Evolutionary conservation across 2,888 invertebrate genomes (phyloP).

Genomic region (Eristalinus sepulchralis): DNA sequence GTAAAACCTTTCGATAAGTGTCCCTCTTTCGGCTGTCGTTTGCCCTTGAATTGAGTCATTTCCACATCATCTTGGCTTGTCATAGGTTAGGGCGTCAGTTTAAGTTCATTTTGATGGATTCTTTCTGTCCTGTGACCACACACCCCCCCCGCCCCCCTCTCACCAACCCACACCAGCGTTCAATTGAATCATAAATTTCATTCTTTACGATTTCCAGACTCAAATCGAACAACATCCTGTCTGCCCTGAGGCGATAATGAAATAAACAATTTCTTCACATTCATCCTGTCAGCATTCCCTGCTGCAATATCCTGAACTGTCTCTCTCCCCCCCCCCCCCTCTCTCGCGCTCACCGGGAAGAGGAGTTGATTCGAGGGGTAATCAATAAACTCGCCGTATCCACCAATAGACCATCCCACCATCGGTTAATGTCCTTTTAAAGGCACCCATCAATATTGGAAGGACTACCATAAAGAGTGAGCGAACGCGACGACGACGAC

Average conservation of each 20-base stretch:
- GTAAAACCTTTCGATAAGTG: no score
- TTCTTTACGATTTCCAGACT: background rate
- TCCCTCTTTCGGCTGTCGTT: no score
- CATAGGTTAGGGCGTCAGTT: no score
- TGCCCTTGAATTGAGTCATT: no score
- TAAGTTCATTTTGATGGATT: no score
- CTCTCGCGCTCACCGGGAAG: no score
- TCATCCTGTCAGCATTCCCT: slow-evolving; percentile 20
- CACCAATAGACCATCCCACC: background rate
- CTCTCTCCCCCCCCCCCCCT: slow-evolving; percentile 9
- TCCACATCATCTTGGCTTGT: no score
- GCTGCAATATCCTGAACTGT: slow-evolving; percentile 60
- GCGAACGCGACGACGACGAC: no score
- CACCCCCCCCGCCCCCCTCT: background rate
- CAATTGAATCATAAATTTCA: background rate
- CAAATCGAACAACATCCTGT: slow-evolving; percentile 17
- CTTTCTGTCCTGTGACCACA: background rate
- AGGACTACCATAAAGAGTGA: background rate
- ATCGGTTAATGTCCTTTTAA: slow-evolving; percentile 27
- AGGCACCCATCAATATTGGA: slow-evolving; percentile 1
- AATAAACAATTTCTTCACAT: slow-evolving; percentile 45
- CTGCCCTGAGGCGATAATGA: slow-evolving; percentile 30
- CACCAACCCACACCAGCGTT: no score
- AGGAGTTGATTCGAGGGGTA: slow-evolving; percentile 25
- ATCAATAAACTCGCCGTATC: slow-evolving; percentile 46